Percentiles rank a stretch among this genome's conserved stretches.
Evolutionary conservation across 2,888 invertebrate genomes (phyloP).

Genomic region (Amiota communis): DNA sequence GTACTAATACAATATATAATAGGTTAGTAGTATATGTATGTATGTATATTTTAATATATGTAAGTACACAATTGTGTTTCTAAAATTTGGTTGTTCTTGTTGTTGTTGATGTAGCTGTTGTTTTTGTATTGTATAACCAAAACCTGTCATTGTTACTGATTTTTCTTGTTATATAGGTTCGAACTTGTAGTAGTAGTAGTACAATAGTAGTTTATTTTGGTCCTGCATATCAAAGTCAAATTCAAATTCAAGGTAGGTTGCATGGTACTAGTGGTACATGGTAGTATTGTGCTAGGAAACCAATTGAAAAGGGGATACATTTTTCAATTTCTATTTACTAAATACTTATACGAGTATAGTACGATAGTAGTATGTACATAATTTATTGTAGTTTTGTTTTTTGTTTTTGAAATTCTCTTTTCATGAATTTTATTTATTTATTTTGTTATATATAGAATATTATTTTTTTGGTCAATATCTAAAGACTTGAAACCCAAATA

Average conservation of each 20-base stretch:
- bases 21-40: constrained; percentile 6
- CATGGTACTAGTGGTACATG: constrained; percentile 17
- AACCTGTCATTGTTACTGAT: neutral
- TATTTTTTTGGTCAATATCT: constrained; percentile 6
- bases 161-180: too few relatives aligned
- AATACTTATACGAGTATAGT: too few relatives aligned
- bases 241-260: constrained; percentile 2
- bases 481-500: constrained; percentile 61
- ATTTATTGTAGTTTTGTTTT: constrained; percentile 25
- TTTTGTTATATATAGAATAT: neutral
- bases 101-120: constrained; percentile 25
- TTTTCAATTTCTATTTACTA: too few relatives aligned
- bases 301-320: constrained; percentile 55
- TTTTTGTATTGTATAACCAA: constrained; percentile 8
- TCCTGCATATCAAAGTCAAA: constrained; percentile 64
- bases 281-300: constrained; percentile 54
- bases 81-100: constrained; percentile 36
- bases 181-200: too few relatives aligned
- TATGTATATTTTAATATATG: constrained; percentile 41
- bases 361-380: constrained; percentile 30
- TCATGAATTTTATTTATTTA: neutral
- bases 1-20: too few relatives aligned
- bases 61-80: too few relatives aligned
- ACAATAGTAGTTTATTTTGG: constrained; percentile 44
- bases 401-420: neutral